These are phyloP conservation scores for Falco peregrinus DNA, from an alignment of 2,797 vertebrate genomes.

Conservation along the genomic window DNA sequence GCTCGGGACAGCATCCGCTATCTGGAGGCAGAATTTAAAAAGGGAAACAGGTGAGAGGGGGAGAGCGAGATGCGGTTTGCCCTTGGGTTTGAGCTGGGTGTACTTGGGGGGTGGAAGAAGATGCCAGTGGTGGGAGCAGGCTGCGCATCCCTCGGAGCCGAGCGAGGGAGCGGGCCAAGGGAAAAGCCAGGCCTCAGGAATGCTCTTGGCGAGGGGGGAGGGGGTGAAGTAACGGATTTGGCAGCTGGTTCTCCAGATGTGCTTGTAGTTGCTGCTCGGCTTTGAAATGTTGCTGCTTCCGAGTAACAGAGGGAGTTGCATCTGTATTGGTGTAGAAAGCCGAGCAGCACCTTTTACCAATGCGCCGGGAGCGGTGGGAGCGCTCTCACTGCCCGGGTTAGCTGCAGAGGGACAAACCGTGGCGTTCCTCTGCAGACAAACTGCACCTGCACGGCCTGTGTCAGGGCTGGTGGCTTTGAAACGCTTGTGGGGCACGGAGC, in stretches of 20 bases:
- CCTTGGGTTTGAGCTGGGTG: background rate
- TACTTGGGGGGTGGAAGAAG: background rate
- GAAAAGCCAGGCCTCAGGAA: background rate
- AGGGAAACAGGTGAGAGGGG: slow-evolving; percentile 90
- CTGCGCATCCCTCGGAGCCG: background rate
- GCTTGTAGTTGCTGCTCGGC: background rate
- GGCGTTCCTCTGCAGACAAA: background rate
- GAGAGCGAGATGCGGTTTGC: background rate
- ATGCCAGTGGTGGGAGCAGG: background rate
- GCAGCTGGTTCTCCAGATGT: background rate
- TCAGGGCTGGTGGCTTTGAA: background rate
- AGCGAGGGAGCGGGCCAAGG: background rate
- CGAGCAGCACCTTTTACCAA: background rate
- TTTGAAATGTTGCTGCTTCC: background rate
- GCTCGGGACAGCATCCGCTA: slow-evolving; percentile 95
- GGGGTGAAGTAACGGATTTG: background rate
- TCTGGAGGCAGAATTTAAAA: slow-evolving; percentile 94
- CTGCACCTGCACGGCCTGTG: too few relatives aligned
- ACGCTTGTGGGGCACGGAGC: accelerated
- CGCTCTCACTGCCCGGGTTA: background rate
- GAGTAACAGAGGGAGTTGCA: background rate
- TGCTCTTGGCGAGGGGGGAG: accelerated
- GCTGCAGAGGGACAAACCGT: background rate
- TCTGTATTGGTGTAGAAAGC: background rate
- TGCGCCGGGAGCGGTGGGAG: background rate